These are phyloP conservation scores for Sebastes goodei DNA, from an alignment of 2,797 vertebrate species.

Conservation along the genomic window DNA sequence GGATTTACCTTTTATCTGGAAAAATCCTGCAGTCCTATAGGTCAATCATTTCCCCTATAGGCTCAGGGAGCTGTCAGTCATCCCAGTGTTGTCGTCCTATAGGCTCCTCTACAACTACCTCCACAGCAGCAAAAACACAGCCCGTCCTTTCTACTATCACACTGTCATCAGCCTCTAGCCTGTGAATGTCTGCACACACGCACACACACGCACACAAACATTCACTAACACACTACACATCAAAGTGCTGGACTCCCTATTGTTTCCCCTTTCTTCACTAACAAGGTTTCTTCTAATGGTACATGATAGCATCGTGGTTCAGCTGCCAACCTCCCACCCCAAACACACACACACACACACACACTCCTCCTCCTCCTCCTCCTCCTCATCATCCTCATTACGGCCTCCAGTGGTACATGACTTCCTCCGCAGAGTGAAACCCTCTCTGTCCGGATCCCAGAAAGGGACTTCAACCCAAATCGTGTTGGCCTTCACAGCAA, in stretches of 20 bases:
- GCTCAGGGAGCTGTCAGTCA: slow-evolving; percentile 46
- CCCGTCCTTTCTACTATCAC: slow-evolving; percentile 54
- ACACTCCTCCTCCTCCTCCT: neutral
- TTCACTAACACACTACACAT: slow-evolving; percentile 24
- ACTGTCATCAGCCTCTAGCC: slow-evolving; percentile 75
- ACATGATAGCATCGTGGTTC: neutral
- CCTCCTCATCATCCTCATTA: neutral
- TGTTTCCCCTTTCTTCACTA: slow-evolving; percentile 10
- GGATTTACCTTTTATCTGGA: neutral
- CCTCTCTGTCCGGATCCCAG: neutral
- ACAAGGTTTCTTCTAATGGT: slow-evolving; percentile 17
- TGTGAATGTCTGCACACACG: slow-evolving; percentile 74
- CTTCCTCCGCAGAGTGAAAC: neutral
- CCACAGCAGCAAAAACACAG: slow-evolving; percentile 83
- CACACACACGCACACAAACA: slow-evolving; percentile 10
- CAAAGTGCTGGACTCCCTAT: slow-evolving; percentile 59
- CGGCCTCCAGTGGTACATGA: neutral
- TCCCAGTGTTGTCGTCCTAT: slow-evolving; percentile 41
- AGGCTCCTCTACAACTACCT: slow-evolving; percentile 89
- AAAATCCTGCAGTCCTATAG: slow-evolving; percentile 14
- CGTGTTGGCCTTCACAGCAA: neutral
- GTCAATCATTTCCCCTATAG: slow-evolving; percentile 25
- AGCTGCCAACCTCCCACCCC: neutral
- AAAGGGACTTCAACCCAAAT: neutral
- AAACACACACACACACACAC: neutral